Conservation (phyloP, 2,797 vertebrate genomes). For the Gymnocypris eckloni region DNA sequence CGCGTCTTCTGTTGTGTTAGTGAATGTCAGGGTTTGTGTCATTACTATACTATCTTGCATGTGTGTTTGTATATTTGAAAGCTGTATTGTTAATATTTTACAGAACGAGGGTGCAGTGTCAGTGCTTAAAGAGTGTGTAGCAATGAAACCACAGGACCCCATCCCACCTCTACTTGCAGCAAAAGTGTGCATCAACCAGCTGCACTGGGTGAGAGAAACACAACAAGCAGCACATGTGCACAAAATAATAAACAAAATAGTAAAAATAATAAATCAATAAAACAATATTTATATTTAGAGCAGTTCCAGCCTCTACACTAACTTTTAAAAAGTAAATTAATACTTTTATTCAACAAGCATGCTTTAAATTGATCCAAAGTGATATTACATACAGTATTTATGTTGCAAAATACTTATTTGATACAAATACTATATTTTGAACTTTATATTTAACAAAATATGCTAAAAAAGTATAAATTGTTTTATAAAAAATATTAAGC, state of each 20-base stretch:
- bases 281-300: no score
- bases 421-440: no score
- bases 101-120: conserved; percentile 92
- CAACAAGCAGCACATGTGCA: conserved; percentile 21
- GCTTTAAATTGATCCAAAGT: background rate
- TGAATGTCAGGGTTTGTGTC: conserved; percentile 39
- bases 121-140: conserved; percentile 89
- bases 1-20: background rate
- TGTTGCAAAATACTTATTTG: background rate
- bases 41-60: background rate
- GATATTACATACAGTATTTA: no score
- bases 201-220: conserved; percentile 88
- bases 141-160: conserved; percentile 90
- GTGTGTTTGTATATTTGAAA: conserved; percentile 32
- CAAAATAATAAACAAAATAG: background rate
- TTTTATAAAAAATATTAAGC: background rate
- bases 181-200: conserved; percentile 93
- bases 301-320: no score
- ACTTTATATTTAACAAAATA: background rate
- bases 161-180: conserved; percentile 90
- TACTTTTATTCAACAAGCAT: background rate
- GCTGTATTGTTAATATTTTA: conserved; percentile 24
- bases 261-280: no score
- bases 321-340: background rate
- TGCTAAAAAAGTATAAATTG: background rate